These are phyloP conservation scores for Myanophis thanlyinensis DNA, from an alignment of 2,113 vertebrate species.

Conservation along the genomic window DNA sequence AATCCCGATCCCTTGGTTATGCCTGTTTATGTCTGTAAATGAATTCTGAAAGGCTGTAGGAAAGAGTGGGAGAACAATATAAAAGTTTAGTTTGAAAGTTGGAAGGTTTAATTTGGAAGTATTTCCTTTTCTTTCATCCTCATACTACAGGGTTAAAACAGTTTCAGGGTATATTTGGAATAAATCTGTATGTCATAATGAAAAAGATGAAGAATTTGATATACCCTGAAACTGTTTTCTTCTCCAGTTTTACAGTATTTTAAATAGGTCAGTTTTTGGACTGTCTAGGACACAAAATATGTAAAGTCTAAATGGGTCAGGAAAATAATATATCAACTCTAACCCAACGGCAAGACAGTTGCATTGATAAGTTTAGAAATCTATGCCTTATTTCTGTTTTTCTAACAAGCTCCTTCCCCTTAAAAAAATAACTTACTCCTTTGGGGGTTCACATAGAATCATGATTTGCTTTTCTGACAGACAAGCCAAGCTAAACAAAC, in stretches of 20 bases:
- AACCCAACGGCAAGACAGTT: conserved; percentile 3
- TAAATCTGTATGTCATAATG: conserved; percentile 50
- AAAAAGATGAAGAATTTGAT: conserved; percentile 50
- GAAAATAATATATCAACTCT: neutral
- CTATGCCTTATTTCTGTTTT: rapidly evolving
- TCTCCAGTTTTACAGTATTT: conserved; percentile 53
- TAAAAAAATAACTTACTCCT: neutral
- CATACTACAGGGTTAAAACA: conserved; percentile 30
- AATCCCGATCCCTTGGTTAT: neutral
- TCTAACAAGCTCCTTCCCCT: neutral
- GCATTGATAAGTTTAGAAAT: conserved; percentile 3
- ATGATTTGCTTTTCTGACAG: neutral
- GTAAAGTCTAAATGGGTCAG: conserved; percentile 23
- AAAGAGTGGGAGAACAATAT: conserved; percentile 11
- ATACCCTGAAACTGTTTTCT: too few species aligned
- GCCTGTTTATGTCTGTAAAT: conserved; percentile 32
- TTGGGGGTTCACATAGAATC: neutral
- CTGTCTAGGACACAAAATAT: conserved; percentile 29
- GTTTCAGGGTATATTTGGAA: conserved; percentile 35
- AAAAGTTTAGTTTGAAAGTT: neutral
- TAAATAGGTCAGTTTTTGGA: conserved; percentile 46
- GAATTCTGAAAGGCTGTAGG: conserved; percentile 13
- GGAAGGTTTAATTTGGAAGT: neutral
- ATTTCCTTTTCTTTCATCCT: neutral
- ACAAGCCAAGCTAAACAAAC: neutral